Percentiles rank a stretch among this genome's conserved stretches.
Conservation (phyloP, 2,113 vertebrate species). For the Zingel zingel region DNA sequence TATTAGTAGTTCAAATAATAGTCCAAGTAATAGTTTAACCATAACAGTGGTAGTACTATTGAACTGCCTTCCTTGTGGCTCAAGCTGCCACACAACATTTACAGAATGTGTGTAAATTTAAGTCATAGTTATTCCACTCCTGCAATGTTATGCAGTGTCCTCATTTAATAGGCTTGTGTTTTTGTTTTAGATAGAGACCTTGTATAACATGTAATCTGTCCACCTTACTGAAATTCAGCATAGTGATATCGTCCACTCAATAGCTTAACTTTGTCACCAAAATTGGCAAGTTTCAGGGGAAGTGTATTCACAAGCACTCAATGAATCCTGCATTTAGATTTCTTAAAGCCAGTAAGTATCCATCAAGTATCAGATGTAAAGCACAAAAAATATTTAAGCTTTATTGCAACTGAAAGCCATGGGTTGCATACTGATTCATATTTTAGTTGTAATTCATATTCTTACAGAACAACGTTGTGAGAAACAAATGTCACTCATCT, state of each 20-base stretch:
- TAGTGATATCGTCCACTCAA: background rate
- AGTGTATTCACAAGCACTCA: constrained; percentile 14
- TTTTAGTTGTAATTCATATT: constrained; percentile 16
- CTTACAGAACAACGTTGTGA: constrained; percentile 7
- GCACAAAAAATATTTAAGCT: background rate
- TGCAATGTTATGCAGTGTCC: background rate
- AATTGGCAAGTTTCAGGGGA: background rate
- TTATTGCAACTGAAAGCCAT: background rate
- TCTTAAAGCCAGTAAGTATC: background rate
- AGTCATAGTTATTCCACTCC: background rate
- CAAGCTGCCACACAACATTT: background rate
- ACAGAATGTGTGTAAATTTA: background rate
- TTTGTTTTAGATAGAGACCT: background rate
- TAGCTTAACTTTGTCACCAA: background rate
- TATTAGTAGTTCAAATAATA: background rate
- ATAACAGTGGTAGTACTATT: background rate
- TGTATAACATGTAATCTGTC: background rate
- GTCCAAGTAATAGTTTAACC: background rate
- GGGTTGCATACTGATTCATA: background rate
- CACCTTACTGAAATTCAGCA: constrained; percentile 13
- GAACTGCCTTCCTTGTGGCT: background rate
- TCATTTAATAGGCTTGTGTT: background rate
- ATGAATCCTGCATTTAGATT: background rate
- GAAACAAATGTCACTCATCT: background rate
- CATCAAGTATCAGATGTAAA: background rate